A percentile compares a stretch with the other conserved stretches of the same genome.
These are phyloP conservation scores for Drosophila suboccidentalis DNA, from an alignment of 2,888 invertebrate genomes.

Conservation along the genomic window DNA sequence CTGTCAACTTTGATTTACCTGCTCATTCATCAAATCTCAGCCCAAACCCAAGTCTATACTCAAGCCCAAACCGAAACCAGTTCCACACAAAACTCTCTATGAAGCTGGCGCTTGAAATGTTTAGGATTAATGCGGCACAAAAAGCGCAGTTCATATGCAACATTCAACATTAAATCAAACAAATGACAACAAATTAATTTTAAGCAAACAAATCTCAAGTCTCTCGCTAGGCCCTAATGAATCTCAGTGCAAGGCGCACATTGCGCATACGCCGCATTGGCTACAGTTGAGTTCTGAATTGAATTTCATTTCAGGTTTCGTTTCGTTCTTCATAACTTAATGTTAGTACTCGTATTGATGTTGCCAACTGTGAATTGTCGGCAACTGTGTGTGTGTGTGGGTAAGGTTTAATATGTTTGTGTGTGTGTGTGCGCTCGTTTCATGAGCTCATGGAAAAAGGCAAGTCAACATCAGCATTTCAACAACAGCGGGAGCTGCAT, in stretches of 20 bases:
- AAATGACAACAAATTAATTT: slow-evolving; percentile 68
- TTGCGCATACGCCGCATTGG: slow-evolving; percentile 69
- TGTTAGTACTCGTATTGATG: slow-evolving; percentile 36
- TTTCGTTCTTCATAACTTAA: slow-evolving; percentile 20
- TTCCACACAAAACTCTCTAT: slow-evolving; percentile 21
- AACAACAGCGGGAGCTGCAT: slow-evolving; percentile 84
- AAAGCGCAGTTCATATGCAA: slow-evolving; percentile 52
- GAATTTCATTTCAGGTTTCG: slow-evolving; percentile 44
- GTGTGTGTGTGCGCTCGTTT: slow-evolving; percentile 37
- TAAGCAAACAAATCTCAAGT: slow-evolving; percentile 43
- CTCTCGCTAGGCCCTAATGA: slow-evolving; percentile 53
- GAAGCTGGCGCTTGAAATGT: slow-evolving; percentile 18
- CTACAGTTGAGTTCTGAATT: slow-evolving; percentile 49
- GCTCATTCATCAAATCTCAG: slow-evolving; percentile 68
- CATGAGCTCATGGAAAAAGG: slow-evolving; percentile 77
- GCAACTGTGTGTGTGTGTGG: slow-evolving; percentile 26
- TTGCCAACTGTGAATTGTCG: slow-evolving; percentile 54
- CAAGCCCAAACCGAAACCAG: slow-evolving; percentile 30
- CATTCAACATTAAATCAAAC: slow-evolving; percentile 34
- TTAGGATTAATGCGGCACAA: slow-evolving; percentile 28
- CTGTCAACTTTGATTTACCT: slow-evolving; percentile 76
- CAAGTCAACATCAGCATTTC: slow-evolving; percentile 84
- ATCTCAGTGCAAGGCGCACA: slow-evolving; percentile 46
- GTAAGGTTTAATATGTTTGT: slow-evolving; percentile 24
- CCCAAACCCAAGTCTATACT: slow-evolving; percentile 25